Percentiles rank a stretch among this genome's conserved stretches.
Evolutionary conservation across 1,140 invertebrate species (phyloP).

Genomic region (Zophobas morio): DNA sequence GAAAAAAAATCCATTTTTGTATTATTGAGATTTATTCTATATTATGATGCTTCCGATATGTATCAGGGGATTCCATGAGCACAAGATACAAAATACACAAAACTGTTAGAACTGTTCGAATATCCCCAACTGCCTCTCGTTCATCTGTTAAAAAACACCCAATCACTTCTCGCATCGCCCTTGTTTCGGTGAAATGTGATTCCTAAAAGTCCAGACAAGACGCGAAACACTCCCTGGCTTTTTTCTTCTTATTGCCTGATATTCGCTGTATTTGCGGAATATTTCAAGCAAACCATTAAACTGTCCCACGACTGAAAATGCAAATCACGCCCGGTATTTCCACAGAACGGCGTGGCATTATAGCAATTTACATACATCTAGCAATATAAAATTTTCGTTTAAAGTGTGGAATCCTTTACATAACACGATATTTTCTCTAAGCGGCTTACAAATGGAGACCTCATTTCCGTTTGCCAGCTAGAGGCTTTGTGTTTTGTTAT

Average conservation of each 20-base stretch:
- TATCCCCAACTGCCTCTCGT: too few relatives aligned
- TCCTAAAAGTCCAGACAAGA: too few relatives aligned
- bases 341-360: slow-evolving; percentile 9
- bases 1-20: too few relatives aligned
- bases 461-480: slow-evolving; percentile 29
- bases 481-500: slow-evolving; percentile 38
- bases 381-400: slow-evolving; percentile 36
- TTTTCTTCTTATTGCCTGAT: neutral
- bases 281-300: slow-evolving; percentile 14
- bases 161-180: too few relatives aligned
- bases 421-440: slow-evolving; percentile 32
- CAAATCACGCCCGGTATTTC: slow-evolving; percentile 27
- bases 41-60: too few relatives aligned
- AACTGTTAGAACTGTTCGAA: too few relatives aligned
- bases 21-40: too few relatives aligned
- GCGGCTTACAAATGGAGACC: slow-evolving; percentile 36
- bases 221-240: neutral
- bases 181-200: too few relatives aligned
- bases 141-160: too few relatives aligned
- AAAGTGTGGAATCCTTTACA: slow-evolving; percentile 26
- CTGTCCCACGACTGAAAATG: slow-evolving; percentile 25
- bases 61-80: too few relatives aligned
- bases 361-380: slow-evolving; percentile 30
- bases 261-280: neutral
- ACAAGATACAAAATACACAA: too few relatives aligned